Evolutionary conservation across 2,113 vertebrate genomes (phyloP).

Genomic region (Rhombomys opimus): DNA sequence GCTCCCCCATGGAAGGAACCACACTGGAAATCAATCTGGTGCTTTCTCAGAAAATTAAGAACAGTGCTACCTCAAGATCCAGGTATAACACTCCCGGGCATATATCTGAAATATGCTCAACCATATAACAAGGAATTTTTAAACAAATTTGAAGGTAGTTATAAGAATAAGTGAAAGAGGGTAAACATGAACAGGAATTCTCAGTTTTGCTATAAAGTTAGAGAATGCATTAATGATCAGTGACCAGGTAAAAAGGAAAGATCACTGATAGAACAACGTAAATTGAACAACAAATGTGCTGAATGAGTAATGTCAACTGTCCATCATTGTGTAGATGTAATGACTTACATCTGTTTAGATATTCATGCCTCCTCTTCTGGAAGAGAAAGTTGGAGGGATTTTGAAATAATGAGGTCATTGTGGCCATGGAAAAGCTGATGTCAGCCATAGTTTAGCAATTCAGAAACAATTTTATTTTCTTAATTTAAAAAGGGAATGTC

Average conservation of each 20-base stretch:
- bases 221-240: not conserved
- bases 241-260: slow-evolving; percentile 18
- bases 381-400: not conserved
- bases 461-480: not conserved
- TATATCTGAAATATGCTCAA: too few species aligned
- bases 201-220: not conserved
- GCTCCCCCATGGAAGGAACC: too few species aligned
- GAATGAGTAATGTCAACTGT: not conserved
- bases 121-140: too few species aligned
- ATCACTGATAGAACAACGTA: not conserved
- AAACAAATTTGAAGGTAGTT: not conserved
- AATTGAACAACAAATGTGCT: not conserved
- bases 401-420: not conserved
- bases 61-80: too few species aligned
- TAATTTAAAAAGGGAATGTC: not conserved
- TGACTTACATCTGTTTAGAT: not conserved
- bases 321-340: not conserved
- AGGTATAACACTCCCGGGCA: too few species aligned
- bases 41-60: too few species aligned
- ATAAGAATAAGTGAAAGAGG: not conserved
- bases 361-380: not conserved
- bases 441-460: not conserved
- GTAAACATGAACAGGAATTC: not conserved
- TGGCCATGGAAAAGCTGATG: not conserved
- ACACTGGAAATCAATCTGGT: too few species aligned